Evolutionary conservation across 2,113 vertebrate genomes (phyloP), one percentile per base, ranked within the genome.

Genomic region (Sturnira hondurensis): DNA sequence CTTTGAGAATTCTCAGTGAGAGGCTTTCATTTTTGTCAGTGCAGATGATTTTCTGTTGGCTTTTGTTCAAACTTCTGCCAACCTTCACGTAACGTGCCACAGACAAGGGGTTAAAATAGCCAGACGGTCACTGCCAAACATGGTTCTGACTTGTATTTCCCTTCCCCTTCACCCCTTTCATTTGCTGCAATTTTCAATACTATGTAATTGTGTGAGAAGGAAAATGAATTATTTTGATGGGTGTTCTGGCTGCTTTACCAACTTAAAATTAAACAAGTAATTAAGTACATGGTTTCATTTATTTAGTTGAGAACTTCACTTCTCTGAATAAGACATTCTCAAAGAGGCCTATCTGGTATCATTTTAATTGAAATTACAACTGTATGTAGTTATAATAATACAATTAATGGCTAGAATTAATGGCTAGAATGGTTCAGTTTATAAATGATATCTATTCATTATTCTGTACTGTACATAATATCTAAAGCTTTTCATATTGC

Each of bases 41-140:
- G 20, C 14, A 52, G 43, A 86, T 52, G 22, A 87, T 86, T 92
- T 96, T 78, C 65, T 56, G 38, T 95, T 97, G 82, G 54, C 20
- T 95, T 95, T 68, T 91, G 77, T 26, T 94, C 90, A 89, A 68
- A 63, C 67, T 95, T 97, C 33, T 70, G 68, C 54, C 71, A 73
- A 84, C 54, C 94, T 96, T 77, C 36, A 26, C 84, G 41, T 54
- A 17, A 70, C 63, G 31, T 45, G 38, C 43, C 8, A 38, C 5
- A 58, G 54, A 83, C 7, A 91, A 43, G 63, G 33, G 38, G 38
- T 68, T 83, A 45, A 81, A 89, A 43, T 54, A 93, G 54, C n/a
- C 67, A 86, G 26, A 70, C 50, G 86, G 74, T n/a, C 26, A 47
- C 17, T 65, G 67, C 17, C 50, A 63, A 92, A 28, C 71, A 1